Base-by-base conservation (phyloP, 1,140 invertebrate genomes). In the Phthorimaea operculella region DNA sequence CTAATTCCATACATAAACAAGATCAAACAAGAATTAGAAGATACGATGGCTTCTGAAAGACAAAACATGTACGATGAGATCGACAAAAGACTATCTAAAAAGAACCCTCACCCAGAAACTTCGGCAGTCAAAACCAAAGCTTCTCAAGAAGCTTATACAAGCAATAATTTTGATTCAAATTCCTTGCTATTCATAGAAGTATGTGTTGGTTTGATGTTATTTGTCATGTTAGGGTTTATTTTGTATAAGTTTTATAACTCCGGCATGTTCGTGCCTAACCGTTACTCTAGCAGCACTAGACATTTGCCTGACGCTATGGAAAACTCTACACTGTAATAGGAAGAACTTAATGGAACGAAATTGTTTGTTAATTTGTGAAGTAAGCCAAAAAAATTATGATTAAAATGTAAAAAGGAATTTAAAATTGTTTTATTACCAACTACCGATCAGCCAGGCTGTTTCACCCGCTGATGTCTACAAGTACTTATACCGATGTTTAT, bases 181-280 rank as follows among this genome's bases (percentile, higher is more conserved):
- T 33, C 48, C 12, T 57, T 59, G 0, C 47, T 64, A 16, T 70
- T 70, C 53, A 64, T 57, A 11, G 64, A 70, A 51, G 58, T 51
- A 8, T 70, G 68, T 53, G 64, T 70, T 7, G 60, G 57, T 4
- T 55, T 70, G 7, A 70, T 70, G 51, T 50, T 70, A n/a, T 16
- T 58, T 2, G 64, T 70, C 12, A 47, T 70, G 39, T 50, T 70
- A 1, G 34, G 57, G 42, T 62, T 66, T 36, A 50, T 70, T 48
- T 63, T 70, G 44, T 64, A 57, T 33, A 64, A 70, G 51, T 55
- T 70, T 49, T 70, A 70, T 51, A 66, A 70, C 45, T 67, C 64
- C 0, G 57, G 54, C 33, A 52, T 63, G 28, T 64, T 60, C 57
- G 16, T 70, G 3, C 33, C 54, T 18, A 56, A 53, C 17, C 47